Conservation (phyloP, 2,797 vertebrate species). For the Cercopithecus neglectus region DNA sequence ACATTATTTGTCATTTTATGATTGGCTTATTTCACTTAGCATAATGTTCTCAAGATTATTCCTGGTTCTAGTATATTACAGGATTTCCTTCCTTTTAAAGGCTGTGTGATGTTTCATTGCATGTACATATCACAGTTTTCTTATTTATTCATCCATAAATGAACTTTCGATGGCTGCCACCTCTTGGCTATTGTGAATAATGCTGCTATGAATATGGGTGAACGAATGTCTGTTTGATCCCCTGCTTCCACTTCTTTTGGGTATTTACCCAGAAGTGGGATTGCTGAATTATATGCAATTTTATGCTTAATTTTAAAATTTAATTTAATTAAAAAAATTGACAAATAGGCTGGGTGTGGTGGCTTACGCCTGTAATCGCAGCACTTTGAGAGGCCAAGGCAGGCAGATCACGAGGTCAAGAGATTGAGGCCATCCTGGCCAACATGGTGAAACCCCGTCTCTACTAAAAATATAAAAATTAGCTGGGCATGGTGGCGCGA, state of each 20-base stretch:
- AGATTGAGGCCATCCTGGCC: too few relatives aligned
- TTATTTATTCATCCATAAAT: not conserved
- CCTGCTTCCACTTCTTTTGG: not conserved
- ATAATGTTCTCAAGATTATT: not conserved
- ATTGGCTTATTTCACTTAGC: not conserved
- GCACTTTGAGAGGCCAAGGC: too few relatives aligned
- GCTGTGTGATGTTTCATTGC: not conserved
- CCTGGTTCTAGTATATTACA: not conserved
- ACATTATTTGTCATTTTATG: not conserved
- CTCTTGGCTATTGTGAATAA: not conserved
- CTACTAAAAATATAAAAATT: too few relatives aligned
- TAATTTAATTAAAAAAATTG: not conserved
- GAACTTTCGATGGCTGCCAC: not conserved
- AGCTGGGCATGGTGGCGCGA: too few relatives aligned
- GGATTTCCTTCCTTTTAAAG: not conserved
- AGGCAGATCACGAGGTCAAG: too few relatives aligned
- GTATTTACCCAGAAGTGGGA: not conserved
- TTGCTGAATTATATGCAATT: not conserved
- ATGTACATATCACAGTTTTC: not conserved
- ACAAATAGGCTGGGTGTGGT: not conserved
- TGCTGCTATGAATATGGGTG: not conserved
- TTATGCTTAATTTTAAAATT: not conserved
- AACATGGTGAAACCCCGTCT: too few relatives aligned
- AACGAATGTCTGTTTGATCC: not conserved
- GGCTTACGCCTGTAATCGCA: too few relatives aligned